Evolutionary conservation across 1,140 invertebrate genomes (phyloP).

Genomic region (Heliconius hermathena): DNA sequence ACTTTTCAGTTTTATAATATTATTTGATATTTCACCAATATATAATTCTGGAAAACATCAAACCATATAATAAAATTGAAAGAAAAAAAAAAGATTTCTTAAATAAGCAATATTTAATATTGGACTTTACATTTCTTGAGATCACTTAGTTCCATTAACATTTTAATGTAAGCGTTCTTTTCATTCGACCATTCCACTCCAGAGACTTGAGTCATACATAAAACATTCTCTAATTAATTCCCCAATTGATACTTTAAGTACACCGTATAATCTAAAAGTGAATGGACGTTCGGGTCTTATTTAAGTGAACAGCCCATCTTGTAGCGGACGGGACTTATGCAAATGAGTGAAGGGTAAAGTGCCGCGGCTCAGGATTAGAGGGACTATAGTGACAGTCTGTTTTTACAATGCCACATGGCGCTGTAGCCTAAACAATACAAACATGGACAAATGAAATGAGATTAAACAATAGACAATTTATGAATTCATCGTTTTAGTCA

Average conservation of each 20-base stretch:
- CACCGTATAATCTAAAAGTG: constrained; percentile 40
- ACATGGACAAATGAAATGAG: constrained; percentile 15
- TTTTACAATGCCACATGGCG: constrained; percentile 54
- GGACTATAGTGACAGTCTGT: constrained; percentile 47
- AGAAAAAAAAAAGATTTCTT: not conserved
- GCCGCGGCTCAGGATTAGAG: constrained; percentile 48
- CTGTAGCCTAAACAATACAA: constrained; percentile 37
- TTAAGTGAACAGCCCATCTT: constrained; percentile 50
- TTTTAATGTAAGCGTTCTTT: constrained; percentile 4
- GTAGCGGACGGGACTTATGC: constrained; percentile 54
- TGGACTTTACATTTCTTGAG: not conserved
- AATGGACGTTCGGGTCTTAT: constrained; percentile 48
- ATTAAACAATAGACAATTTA: constrained; percentile 17
- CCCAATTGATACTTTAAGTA: constrained; percentile 39
- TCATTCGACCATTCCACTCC: not conserved
- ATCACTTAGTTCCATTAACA: not conserved
- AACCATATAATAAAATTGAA: not conserved
- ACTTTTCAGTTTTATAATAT: not conserved
- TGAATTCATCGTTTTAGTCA: not conserved
- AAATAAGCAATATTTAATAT: not conserved
- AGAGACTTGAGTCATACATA: constrained; percentile 11
- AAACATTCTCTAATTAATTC: constrained; percentile 35
- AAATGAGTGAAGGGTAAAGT: constrained; percentile 55
- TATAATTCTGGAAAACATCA: no score
- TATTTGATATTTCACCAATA: not conserved